Evolutionary conservation across 2,797 vertebrate genomes (phyloP).

Genomic region (Limnodromus scolopaceus): DNA sequence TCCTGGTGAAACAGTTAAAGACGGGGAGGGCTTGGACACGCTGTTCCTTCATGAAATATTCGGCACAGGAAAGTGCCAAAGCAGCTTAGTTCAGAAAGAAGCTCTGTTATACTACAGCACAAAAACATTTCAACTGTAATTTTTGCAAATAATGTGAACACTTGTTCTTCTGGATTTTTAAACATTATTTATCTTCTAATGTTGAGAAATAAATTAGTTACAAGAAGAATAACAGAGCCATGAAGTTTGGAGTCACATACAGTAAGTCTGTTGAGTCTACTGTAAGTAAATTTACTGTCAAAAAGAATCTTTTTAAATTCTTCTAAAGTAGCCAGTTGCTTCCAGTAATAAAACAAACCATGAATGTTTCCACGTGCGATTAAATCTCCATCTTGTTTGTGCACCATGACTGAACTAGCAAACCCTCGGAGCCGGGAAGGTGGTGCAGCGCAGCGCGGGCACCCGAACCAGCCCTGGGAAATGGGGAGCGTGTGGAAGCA

Average conservation of each 20-base stretch:
- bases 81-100: not conserved
- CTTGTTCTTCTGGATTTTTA: not conserved
- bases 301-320: not conserved
- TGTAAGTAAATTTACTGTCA: not conserved
- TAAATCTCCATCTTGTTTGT: not conserved
- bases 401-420: not conserved
- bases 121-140: not conserved
- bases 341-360: not conserved
- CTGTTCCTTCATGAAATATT: not conserved
- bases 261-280: not conserved
- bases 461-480: not conserved
- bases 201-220: conserved; percentile 14
- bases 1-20: not conserved
- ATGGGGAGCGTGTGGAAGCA: not conserved
- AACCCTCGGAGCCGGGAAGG: not conserved
- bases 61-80: not conserved
- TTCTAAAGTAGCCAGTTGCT: not conserved
- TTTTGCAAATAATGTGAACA: not conserved
- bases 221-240: not conserved
- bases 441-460: not conserved
- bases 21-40: not conserved
- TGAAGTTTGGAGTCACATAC: not conserved
- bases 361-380: not conserved
- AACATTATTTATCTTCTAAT: not conserved
- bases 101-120: not conserved